Evolutionary conservation across 2,113 vertebrate genomes (phyloP), one percentile per base, ranked within the genome.

Genomic region (Irena cyanogastra): DNA sequence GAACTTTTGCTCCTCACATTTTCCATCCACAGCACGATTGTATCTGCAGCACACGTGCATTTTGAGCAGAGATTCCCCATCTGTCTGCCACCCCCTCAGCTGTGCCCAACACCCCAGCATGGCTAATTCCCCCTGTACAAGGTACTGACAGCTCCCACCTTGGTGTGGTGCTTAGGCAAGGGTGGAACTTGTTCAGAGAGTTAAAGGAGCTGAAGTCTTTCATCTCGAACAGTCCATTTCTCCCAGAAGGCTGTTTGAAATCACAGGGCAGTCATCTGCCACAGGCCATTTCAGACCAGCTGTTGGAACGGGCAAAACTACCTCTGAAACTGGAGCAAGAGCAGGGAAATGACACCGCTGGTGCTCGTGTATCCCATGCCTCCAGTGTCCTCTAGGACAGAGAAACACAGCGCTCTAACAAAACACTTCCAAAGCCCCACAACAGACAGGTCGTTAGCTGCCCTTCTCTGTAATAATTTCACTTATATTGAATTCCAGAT

Each of bases 401-500:
- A 57, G 70, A 92, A 86, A 92, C 71, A 53, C 2, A 53, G 56
- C 23, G 52, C 71, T 87, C 44, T 24, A 81, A 70, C 66, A 89
- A 92, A 90, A 78, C 60, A 69, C 81, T 64, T 28, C 85, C 56
- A 81, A 68, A 95, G 64, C 80, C 69, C 47, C 86, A 60, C 83
- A 81, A 74, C 88, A 92, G 49, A 53, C 30, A 87, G 79, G 88
- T 94, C 76, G 77, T 96, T 92, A 95, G 88, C 69, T 87, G 74
- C 74, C 90, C 61, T 96, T 72, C 90, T 87, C 92, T 76, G 1
- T 65, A 93, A 87, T 92, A 84, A 92, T 86, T 89, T 90, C 72
- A 44, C 77, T 92, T 91, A 27, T 72, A 94, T 83, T 95, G 90
- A 89, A 95, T 92, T 92, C 53, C 53, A 72, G 95, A 72, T 92